Base-by-base conservation (phyloP, 2,888 invertebrate genomes). In the Frankliniella fusca region DNA sequence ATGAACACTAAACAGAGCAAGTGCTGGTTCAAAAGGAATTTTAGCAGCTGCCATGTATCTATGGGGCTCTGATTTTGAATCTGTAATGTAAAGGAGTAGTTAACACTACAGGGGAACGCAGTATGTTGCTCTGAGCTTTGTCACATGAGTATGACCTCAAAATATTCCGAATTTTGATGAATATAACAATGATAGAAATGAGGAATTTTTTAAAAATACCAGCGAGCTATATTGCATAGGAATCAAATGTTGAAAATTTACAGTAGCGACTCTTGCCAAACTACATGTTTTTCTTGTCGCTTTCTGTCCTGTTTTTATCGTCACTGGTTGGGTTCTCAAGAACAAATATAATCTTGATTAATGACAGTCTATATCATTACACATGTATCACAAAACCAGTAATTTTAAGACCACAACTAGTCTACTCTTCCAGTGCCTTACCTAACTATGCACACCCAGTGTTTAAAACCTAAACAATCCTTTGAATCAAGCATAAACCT, bases 401-500 rank as follows among this genome's bases (percentile, higher is more conserved):
- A 27, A 76, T 10, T 23, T 76, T 9, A 27, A 76, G 11, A 27
- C 70, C 27, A 76, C 70, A 27, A 27, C 23, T 76, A 12, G 70
- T 12, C 70, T 23, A 76, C 12, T 23, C 27, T 76, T 76, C 70
- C 70, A 23, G 70, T 76, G 70, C 70, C 70, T 27, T 76, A 76
- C 7, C 70, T 3, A 38, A 38, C 38, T 76, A 27, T 27, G 23
- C 23, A 76, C 61, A 76, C 27, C 70, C 27, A 7, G 70, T 23
- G 70, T 12, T 76, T 76, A 76, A 11, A 76, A 8, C 20, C 70
- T 76, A 76, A 70, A 76, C 9, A 27, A 23, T 27, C 70, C 70
- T 76, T 76, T 76, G 70, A 76, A 76, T 76, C 70, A 12, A 76
- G 70, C 70, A 76, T 23, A 76, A 76, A 76, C 70, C 70, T 76